phyloP scores from a whole-genome alignment of 2,888 invertebrate genomes.

The Papilio protenor region DNA sequence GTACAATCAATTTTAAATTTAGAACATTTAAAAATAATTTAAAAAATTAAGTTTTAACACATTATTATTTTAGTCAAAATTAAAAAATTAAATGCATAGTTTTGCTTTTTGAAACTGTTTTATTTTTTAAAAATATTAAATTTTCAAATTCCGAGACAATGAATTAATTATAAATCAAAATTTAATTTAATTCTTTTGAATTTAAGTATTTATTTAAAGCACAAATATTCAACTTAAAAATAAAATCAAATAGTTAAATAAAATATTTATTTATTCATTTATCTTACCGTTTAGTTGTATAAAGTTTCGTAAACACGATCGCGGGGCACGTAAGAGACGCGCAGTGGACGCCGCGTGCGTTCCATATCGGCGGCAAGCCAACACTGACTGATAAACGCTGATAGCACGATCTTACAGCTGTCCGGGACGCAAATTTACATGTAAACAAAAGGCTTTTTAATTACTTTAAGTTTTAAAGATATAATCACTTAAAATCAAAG shows the following conservation, averaged over 20 bases:
- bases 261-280: no score
- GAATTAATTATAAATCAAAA: no score
- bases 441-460: slow-evolving; percentile 6
- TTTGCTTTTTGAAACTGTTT: no score
- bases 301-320: slow-evolving; percentile 39
- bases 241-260: no score
- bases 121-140: no score
- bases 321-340: slow-evolving; percentile 42
- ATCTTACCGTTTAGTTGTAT: slow-evolving; percentile 38
- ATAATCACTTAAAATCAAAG: neutral
- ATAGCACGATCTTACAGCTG: slow-evolving; percentile 49
- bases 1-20: no score
- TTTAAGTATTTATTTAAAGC: neutral
- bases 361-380: slow-evolving; percentile 52
- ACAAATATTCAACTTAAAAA: neutral
- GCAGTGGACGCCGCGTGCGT: slow-evolving; percentile 56
- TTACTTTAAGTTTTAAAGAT: neutral
- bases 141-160: no score
- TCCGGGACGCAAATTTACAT: slow-evolving; percentile 11
- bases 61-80: no score
- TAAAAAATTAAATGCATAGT: no score
- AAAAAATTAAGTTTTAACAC: no score
- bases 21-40: no score
- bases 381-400: slow-evolving; percentile 60
- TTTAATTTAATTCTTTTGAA: neutral